phyloP scores from a whole-genome alignment of 2,888 invertebrate genomes.

The Thymelicus lineola region DNA sequence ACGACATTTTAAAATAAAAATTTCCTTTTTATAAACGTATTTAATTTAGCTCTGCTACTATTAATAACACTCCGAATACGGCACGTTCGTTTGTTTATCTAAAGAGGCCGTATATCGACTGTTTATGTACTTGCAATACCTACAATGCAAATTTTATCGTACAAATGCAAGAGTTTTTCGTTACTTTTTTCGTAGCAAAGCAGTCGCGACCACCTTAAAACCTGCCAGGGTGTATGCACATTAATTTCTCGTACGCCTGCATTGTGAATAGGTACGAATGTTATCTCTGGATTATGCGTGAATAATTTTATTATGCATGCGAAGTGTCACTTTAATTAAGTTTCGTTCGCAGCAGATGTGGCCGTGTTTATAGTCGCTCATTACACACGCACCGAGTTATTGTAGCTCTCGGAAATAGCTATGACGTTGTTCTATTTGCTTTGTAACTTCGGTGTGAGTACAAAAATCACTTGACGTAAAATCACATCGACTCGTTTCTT shows the following conservation, averaged over 20 bases:
- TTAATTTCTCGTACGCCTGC: conserved; percentile 36
- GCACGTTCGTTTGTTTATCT: conserved; percentile 30
- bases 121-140: conserved; percentile 36
- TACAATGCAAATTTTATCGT: conserved; percentile 37
- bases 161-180: conserved; percentile 32
- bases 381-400: conserved; percentile 61
- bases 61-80: conserved; percentile 25
- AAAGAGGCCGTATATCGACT: conserved; percentile 34
- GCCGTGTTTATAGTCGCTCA: conserved; percentile 64
- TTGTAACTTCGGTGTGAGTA: neutral
- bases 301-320: conserved; percentile 80
- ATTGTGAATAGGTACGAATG: conserved; percentile 42
- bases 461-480: conserved; percentile 19
- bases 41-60: conserved; percentile 26
- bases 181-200: conserved; percentile 31
- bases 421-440: conserved; percentile 58
- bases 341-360: conserved; percentile 75
- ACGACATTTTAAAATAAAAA: neutral
- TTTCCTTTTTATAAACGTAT: conserved; percentile 8
- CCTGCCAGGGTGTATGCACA: conserved; percentile 35
- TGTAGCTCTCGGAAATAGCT: conserved; percentile 67
- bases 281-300: conserved; percentile 61
- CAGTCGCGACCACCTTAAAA: conserved; percentile 35
- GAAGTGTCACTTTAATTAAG: conserved; percentile 81
- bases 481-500: conserved; percentile 26